Evolutionary conservation across 2,113 vertebrate genomes (phyloP).

Genomic region (Casuarius casuarius): DNA sequence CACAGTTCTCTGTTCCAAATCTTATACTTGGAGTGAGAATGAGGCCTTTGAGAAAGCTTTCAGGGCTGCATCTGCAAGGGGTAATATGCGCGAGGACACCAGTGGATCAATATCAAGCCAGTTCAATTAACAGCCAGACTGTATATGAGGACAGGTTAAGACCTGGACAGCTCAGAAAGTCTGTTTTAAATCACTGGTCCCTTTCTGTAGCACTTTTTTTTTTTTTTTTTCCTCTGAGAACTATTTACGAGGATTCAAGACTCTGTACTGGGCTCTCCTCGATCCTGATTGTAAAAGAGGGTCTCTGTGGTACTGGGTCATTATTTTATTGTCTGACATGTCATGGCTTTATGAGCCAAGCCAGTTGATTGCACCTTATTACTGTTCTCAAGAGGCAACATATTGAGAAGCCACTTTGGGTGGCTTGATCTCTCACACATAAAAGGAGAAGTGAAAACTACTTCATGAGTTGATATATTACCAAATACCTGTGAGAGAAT

Average conservation of each 20-base stretch:
- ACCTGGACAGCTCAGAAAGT: background rate
- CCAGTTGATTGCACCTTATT: background rate
- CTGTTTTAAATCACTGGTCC: too few relatives aligned
- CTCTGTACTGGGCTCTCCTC: background rate
- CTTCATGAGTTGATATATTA: background rate
- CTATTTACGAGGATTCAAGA: too few relatives aligned
- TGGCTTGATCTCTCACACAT: background rate
- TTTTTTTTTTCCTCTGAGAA: too few relatives aligned
- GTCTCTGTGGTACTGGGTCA: background rate
- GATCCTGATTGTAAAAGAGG: background rate
- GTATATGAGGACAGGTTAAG: background rate
- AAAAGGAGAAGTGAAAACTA: background rate
- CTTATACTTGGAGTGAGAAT: background rate
- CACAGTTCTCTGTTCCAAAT: background rate
- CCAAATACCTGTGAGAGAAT: background rate
- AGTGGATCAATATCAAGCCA: background rate
- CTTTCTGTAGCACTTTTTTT: background rate
- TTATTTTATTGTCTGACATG: background rate
- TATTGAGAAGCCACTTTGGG: background rate
- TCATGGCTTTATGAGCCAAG: background rate
- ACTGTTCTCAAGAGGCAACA: background rate
- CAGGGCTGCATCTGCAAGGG: background rate
- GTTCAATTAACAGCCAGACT: background rate
- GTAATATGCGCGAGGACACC: background rate
- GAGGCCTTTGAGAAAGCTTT: background rate